phyloP scores from a whole-genome alignment of 2,113 vertebrate species.

The Podiceps cristatus region DNA sequence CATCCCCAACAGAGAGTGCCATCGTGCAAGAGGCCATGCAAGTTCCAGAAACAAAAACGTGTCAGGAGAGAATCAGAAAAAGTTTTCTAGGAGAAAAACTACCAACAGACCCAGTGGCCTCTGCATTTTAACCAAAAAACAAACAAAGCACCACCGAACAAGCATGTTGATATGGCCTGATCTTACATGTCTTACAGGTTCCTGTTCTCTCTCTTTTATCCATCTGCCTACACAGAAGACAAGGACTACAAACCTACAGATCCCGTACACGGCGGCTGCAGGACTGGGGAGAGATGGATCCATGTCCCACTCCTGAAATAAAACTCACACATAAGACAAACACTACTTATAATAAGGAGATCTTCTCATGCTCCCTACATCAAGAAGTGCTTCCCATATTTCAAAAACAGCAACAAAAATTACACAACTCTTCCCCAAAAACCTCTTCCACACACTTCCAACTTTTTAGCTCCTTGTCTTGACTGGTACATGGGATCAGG shows the following conservation, averaged over 20 bases:
- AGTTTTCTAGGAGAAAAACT: neutral
- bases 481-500: neutral
- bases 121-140: neutral
- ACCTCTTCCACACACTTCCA: neutral
- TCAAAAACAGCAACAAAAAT: neutral
- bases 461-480: neutral
- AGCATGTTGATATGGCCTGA: neutral
- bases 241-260: neutral
- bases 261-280: neutral
- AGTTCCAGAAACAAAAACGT: neutral
- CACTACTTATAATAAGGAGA: neutral
- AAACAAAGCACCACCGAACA: neutral
- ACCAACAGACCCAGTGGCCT: neutral
- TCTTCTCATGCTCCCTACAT: neutral
- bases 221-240: neutral
- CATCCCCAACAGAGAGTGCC: accelerated
- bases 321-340: neutral
- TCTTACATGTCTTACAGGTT: neutral
- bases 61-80: neutral
- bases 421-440: neutral
- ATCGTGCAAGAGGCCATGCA: neutral
- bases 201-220: neutral
- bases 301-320: neutral
- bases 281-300: neutral
- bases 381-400: neutral